phyloP scores from a whole-genome alignment of 1,140 invertebrate genomes.

The Zaprionus lachaisei region DNA sequence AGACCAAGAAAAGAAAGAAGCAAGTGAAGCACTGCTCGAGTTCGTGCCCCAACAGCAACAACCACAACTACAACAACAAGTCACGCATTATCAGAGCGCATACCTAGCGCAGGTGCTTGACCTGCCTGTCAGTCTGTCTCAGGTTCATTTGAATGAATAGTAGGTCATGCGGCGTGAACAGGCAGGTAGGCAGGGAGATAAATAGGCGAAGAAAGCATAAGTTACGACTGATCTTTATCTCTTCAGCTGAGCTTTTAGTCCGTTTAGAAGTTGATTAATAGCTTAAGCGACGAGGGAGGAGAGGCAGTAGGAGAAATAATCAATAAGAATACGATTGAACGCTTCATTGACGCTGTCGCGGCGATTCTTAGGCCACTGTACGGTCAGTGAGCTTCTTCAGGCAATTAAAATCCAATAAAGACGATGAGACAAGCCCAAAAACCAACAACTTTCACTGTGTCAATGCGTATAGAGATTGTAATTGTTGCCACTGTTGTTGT shows the following conservation, averaged over 20 bases:
- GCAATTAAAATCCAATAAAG: constrained; percentile 77
- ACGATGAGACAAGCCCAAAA: constrained; percentile 46
- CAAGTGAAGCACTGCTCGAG: constrained; percentile 34
- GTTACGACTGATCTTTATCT: constrained; percentile 66
- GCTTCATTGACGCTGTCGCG: constrained; percentile 35
- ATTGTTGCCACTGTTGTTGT: constrained; percentile 22
- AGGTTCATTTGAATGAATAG: constrained; percentile 68
- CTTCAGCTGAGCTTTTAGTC: constrained; percentile 36
- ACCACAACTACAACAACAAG: constrained; percentile 24
- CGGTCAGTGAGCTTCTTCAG: constrained; percentile 54
- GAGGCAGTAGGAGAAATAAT: background rate
- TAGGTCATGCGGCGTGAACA: constrained; percentile 67
- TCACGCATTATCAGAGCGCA: constrained; percentile 78
- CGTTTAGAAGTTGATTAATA: constrained; percentile 58
- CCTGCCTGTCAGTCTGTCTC: constrained; percentile 32
- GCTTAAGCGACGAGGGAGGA: background rate
- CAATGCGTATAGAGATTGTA: constrained; percentile 22
- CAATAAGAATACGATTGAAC: background rate
- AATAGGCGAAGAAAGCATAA: constrained; percentile 65
- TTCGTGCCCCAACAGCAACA: background rate
- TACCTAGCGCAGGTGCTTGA: constrained; percentile 62
- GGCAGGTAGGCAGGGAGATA: constrained; percentile 50
- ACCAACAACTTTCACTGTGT: constrained; percentile 73
- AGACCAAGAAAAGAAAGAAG: constrained; percentile 24
- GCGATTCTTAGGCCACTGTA: constrained; percentile 38